Percentiles rank a stretch among this genome's conserved stretches.
Conservation (phyloP, 2,888 invertebrate genomes). For the Hirtodrosophila trivittata region DNA sequence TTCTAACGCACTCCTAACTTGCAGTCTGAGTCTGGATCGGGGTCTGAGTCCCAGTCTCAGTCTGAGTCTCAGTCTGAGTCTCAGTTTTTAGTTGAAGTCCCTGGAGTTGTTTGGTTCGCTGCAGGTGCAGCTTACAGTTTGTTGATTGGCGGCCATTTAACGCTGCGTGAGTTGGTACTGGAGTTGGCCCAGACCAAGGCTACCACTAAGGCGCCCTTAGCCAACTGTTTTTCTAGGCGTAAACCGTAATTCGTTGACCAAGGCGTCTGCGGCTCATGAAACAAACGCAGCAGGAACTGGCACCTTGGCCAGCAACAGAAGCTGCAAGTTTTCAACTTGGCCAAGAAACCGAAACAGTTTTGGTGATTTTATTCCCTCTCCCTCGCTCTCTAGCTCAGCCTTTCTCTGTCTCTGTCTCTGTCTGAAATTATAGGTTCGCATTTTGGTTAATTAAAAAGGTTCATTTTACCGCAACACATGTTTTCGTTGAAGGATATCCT, state of each 20-base stretch:
- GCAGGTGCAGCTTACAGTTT: slow-evolving; percentile 66
- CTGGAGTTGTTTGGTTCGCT: slow-evolving; percentile 30
- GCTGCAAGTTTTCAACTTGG: slow-evolving; percentile 30
- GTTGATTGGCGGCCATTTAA: slow-evolving; percentile 75
- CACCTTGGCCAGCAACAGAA: slow-evolving; percentile 59
- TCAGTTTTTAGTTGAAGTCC: slow-evolving; percentile 2
- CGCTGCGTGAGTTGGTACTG: slow-evolving; percentile 69
- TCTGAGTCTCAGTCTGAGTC: slow-evolving; percentile 5
- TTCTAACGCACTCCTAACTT: slow-evolving; percentile 59
- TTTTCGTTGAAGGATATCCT: slow-evolving; percentile 54
- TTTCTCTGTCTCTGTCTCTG: slow-evolving; percentile 3
- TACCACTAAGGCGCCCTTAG: slow-evolving; percentile 56
- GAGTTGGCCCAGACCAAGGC: slow-evolving; percentile 19
- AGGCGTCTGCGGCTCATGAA: slow-evolving; percentile 25
- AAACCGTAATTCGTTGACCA: slow-evolving; percentile 67
- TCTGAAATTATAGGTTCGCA: slow-evolving; percentile 72
- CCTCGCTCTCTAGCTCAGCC: background rate
- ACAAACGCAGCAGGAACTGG: slow-evolving; percentile 73
- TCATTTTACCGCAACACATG: slow-evolving; percentile 48
- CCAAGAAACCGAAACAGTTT: slow-evolving; percentile 33
- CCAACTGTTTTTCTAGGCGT: slow-evolving; percentile 69
- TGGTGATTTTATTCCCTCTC: background rate
- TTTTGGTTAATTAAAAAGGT: slow-evolving; percentile 72
- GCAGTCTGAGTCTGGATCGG: background rate
- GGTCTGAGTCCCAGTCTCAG: slow-evolving; percentile 4